Conservation (phyloP, 2,888 invertebrate genomes). For the Anagyrus pseudococci region DNA sequence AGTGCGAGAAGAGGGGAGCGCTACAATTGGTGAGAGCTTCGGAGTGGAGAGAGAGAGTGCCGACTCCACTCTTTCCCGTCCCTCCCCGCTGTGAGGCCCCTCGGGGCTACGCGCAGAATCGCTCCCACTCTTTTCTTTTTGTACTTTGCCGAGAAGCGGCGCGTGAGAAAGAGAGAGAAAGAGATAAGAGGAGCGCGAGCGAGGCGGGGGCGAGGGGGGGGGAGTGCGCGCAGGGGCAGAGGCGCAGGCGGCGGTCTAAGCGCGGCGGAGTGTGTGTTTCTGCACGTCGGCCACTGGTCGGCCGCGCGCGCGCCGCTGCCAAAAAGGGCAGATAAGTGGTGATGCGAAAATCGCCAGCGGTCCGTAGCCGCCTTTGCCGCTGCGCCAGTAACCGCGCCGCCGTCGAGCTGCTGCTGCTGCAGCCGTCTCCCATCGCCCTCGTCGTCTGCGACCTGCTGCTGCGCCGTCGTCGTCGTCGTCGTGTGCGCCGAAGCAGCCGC, state of each 20-base stretch:
- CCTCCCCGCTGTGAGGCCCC: too few relatives aligned
- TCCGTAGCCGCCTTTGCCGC: neutral
- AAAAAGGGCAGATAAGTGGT: slow-evolving; percentile 54
- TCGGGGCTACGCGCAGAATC: too few relatives aligned
- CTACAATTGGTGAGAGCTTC: too few relatives aligned
- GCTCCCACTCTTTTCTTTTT: too few relatives aligned
- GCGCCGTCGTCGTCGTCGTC: slow-evolving; percentile 20
- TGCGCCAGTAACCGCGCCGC: neutral
- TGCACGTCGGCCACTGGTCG: neutral
- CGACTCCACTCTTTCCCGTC: too few relatives aligned
- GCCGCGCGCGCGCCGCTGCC: slow-evolving; percentile 51
- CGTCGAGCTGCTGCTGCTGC: neutral
- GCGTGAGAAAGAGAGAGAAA: slow-evolving; percentile 1
- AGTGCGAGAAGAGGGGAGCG: too few relatives aligned
- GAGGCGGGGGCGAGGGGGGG: neutral
- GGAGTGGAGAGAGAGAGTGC: too few relatives aligned
- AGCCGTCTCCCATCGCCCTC: slow-evolving; percentile 14
- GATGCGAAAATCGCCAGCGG: slow-evolving; percentile 57
- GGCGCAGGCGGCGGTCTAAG: neutral
- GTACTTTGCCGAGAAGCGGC: neutral
- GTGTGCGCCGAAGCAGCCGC: slow-evolving; percentile 22
- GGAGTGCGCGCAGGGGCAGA: neutral
- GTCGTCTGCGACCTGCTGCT: slow-evolving; percentile 39
- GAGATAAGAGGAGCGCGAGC: neutral
- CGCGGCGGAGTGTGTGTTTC: neutral